Conservation (phyloP, 1,140 invertebrate species). For the Calephelis virginiensis region DNA sequence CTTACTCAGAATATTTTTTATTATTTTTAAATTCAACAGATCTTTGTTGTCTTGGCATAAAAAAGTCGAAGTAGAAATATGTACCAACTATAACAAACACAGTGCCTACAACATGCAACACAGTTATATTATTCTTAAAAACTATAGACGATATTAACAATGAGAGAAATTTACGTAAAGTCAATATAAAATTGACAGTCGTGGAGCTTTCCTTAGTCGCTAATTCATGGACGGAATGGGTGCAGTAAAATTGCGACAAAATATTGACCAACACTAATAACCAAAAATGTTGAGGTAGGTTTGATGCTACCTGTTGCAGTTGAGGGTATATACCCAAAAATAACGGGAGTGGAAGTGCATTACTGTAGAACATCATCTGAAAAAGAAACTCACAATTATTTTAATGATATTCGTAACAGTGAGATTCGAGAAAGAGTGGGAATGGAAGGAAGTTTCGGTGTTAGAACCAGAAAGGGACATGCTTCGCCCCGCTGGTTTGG, state of each 20-base stretch:
- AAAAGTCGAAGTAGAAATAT: constrained; percentile 68
- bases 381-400: constrained; percentile 30
- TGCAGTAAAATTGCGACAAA: constrained; percentile 58
- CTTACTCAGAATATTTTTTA: background rate
- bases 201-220: constrained; percentile 61
- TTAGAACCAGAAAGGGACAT: no score
- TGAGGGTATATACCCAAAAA: constrained; percentile 55
- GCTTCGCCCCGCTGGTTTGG: no score
- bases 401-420: no score
- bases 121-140: constrained; percentile 67
- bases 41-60: constrained; percentile 44
- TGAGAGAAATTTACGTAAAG: constrained; percentile 65
- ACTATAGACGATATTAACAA: constrained; percentile 61
- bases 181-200: constrained; percentile 68
- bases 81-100: constrained; percentile 56
- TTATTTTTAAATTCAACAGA: constrained; percentile 42
- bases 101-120: constrained; percentile 54
- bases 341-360: constrained; percentile 59
- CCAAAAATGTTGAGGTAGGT: constrained; percentile 45
- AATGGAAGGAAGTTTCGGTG: no score
- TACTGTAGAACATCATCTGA: constrained; percentile 69
- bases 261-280: constrained; percentile 51
- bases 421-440: no score
- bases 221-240: constrained; percentile 61
- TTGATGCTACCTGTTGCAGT: constrained; percentile 34